phyloP scores from a whole-genome alignment of 2,113 vertebrate genomes.

The Struthio camelus region DNA sequence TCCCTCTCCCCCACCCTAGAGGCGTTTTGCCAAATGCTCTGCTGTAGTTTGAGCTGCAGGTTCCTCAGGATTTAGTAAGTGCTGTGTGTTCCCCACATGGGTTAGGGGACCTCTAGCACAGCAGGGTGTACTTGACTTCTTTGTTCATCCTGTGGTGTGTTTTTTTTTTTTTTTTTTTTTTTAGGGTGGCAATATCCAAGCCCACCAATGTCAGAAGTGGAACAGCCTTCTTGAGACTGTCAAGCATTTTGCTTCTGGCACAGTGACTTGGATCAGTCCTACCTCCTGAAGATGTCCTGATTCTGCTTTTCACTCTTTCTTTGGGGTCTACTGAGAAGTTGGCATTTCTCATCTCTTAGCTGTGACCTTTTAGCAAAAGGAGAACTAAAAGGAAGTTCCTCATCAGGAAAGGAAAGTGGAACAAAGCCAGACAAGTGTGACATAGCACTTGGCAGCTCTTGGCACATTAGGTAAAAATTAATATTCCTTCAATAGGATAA shows the following conservation, averaged over 20 bases:
- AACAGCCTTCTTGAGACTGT: background rate
- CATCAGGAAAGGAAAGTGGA: background rate
- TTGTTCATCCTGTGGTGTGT: accelerated
- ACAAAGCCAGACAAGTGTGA: background rate
- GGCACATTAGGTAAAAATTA: background rate
- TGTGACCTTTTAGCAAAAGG: background rate
- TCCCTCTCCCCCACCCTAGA: accelerated
- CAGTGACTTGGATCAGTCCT: background rate
- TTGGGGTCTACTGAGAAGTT: background rate
- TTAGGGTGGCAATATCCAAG: background rate
- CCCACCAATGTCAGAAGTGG: background rate
- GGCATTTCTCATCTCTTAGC: background rate
- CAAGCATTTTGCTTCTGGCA: background rate
- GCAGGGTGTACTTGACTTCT: background rate
- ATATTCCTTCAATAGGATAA: background rate
- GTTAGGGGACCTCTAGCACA: background rate
- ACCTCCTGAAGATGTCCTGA: background rate
- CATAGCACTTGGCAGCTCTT: background rate
- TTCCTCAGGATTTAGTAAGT: background rate
- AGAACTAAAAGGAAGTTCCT: background rate
- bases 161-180: too few relatives aligned
- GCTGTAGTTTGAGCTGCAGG: background rate
- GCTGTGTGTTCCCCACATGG: background rate
- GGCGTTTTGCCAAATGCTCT: background rate
- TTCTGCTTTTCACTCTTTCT: background rate